Conservation (phyloP, 2,797 vertebrate species). For the Syndactyla subalaris region DNA sequence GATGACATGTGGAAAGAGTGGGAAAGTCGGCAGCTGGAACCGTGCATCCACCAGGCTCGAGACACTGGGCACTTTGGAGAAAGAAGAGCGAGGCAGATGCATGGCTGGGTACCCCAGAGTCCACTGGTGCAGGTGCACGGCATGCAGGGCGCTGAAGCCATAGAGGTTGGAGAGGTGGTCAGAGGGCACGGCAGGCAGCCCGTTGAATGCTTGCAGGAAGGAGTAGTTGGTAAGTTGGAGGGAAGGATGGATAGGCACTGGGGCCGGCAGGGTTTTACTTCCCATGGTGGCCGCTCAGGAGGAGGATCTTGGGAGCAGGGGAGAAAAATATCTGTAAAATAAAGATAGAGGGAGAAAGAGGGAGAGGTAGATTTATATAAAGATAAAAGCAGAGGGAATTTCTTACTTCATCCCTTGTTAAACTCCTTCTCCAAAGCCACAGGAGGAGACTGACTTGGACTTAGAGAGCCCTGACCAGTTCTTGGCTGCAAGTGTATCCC, state of each 20-base stretch:
- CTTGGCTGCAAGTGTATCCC: rapidly evolving
- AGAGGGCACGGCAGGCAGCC: conserved; percentile 87
- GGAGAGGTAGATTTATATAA: neutral
- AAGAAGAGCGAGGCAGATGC: conserved; percentile 89
- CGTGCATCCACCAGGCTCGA: conserved; percentile 83
- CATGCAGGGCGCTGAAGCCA: conserved; percentile 93
- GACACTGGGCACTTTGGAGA: conserved; percentile 88
- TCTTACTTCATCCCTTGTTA: neutral
- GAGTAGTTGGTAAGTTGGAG: conserved; percentile 95
- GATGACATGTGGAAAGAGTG: conserved; percentile 90
- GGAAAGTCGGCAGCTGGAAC: conserved; percentile 88
- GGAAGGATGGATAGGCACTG: conserved; percentile 94
- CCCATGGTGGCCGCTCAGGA: conserved; percentile 80
- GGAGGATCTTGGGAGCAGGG: conserved; percentile 12
- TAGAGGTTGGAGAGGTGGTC: conserved; percentile 93
- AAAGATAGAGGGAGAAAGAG: neutral
- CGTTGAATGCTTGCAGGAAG: conserved; percentile 91
- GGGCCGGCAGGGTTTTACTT: conserved; percentile 95
- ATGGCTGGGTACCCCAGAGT: conserved; percentile 92
- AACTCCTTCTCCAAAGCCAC: neutral
- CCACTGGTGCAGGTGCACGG: conserved; percentile 97
- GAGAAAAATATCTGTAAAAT: conserved; percentile 60
- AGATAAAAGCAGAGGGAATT: neutral
- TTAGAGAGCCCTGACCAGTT: neutral
- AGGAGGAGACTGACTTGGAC: neutral